A percentile compares a stretch with the other conserved stretches of the same genome.
Evolutionary conservation across 2,113 vertebrate species (phyloP).

Genomic region (Psephotus haematonotus): DNA sequence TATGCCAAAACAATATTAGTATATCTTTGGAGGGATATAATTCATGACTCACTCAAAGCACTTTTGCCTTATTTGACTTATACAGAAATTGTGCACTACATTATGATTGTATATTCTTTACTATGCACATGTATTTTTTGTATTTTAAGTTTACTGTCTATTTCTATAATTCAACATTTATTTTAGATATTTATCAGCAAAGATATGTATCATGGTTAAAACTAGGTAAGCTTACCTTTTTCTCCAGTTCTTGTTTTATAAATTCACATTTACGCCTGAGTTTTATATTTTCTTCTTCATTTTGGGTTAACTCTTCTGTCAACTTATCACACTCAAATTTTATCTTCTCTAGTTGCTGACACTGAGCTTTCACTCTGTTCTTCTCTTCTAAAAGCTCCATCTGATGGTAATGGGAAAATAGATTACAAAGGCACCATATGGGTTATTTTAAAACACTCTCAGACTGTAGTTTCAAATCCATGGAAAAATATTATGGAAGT

Average conservation of each 20-base stretch:
- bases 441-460: not conserved
- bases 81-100: not conserved
- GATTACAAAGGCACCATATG: not conserved
- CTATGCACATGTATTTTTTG: not conserved
- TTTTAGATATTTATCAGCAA: not conserved
- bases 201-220: not conserved
- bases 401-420: constrained; percentile 66
- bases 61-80: not conserved
- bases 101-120: not conserved
- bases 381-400: constrained; percentile 82
- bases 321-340: constrained; percentile 89
- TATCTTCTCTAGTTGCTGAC: constrained; percentile 86
- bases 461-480: not conserved
- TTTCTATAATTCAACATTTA: not conserved
- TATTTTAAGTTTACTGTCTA: not conserved
- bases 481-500: not conserved
- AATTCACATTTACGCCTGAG: constrained; percentile 82
- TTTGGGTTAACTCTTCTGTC: constrained; percentile 79
- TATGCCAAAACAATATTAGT: not conserved
- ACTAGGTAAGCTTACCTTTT: constrained; percentile 79
- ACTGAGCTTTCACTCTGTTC: constrained; percentile 78
- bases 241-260: constrained; percentile 85
- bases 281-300: constrained; percentile 78
- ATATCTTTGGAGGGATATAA: not conserved
- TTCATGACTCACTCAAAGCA: not conserved